Percentiles rank a stretch among this genome's conserved stretches.
These are phyloP conservation scores for Wasmannia auropunctata DNA, from an alignment of 1,140 invertebrate species.

Conservation along the genomic window DNA sequence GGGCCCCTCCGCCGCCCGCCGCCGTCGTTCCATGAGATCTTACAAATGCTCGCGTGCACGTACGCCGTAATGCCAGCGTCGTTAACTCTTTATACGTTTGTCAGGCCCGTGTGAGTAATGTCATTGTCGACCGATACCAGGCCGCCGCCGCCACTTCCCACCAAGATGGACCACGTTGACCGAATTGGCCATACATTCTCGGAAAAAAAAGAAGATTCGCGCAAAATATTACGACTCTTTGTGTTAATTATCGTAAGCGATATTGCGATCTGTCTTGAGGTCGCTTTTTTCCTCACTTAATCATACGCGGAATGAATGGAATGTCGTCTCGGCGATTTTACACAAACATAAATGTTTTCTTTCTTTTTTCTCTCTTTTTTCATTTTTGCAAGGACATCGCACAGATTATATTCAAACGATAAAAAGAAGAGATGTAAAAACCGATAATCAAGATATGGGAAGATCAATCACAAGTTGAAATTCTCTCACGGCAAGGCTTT, in stretches of 20 bases:
- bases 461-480: background rate
- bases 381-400: background rate
- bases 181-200: constrained; percentile 11
- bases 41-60: constrained; percentile 76
- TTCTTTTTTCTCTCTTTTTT: background rate
- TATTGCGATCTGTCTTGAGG: background rate
- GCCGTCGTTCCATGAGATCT: constrained; percentile 58
- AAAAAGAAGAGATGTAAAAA: background rate
- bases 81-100: constrained; percentile 78
- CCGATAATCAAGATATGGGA: background rate
- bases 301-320: background rate
- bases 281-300: background rate
- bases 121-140: constrained; percentile 60
- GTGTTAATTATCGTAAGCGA: background rate
- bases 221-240: constrained; percentile 22
- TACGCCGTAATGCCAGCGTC: constrained; percentile 71
- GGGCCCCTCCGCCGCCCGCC: constrained; percentile 47
- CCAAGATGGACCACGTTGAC: background rate
- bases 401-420: background rate
- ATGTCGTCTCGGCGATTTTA: background rate
- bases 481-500: background rate
- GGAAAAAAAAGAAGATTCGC: background rate
- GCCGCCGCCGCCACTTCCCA: background rate
- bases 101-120: constrained; percentile 76
- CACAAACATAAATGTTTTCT: background rate